A percentile compares a stretch with the other conserved stretches of the same genome.
These are phyloP conservation scores for Cryptus armator DNA, from an alignment of 2,888 invertebrate genomes.

Conservation along the genomic window DNA sequence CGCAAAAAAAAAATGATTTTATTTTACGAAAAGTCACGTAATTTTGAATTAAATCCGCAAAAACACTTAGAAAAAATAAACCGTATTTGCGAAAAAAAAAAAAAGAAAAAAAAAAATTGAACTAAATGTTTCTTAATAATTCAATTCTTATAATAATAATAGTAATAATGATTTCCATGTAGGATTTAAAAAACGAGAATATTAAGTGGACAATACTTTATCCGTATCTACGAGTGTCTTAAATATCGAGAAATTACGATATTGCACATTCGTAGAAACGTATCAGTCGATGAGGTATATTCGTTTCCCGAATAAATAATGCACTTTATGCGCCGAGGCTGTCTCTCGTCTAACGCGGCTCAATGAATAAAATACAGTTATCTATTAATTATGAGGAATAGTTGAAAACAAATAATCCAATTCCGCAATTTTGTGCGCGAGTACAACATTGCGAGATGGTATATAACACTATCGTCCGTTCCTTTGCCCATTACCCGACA, in stretches of 20 bases:
- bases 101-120: no score
- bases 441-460: conserved; percentile 8
- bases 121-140: no score
- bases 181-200: background rate
- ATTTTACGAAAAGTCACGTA: background rate
- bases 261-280: conserved; percentile 15
- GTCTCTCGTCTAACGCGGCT: background rate
- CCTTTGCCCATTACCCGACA: conserved; percentile 59
- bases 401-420: conserved; percentile 65
- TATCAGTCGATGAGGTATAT: conserved; percentile 9
- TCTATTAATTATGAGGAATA: conserved; percentile 63
- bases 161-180: background rate
- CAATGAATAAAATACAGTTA: conserved; percentile 49
- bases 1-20: conserved; percentile 1
- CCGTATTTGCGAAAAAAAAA: no score
- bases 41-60: background rate
- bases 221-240: conserved; percentile 1
- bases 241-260: background rate
- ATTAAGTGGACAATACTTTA: conserved; percentile 1
- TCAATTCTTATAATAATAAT: no score
- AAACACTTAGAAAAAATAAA: no score
- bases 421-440: conserved; percentile 58
- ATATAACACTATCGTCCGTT: conserved; percentile 40
- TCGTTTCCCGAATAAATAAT: conserved; percentile 38
- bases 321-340: conserved; percentile 29